Base-by-base conservation (phyloP, 2,113 vertebrate genomes). In the Nibea albiflora region DNA sequence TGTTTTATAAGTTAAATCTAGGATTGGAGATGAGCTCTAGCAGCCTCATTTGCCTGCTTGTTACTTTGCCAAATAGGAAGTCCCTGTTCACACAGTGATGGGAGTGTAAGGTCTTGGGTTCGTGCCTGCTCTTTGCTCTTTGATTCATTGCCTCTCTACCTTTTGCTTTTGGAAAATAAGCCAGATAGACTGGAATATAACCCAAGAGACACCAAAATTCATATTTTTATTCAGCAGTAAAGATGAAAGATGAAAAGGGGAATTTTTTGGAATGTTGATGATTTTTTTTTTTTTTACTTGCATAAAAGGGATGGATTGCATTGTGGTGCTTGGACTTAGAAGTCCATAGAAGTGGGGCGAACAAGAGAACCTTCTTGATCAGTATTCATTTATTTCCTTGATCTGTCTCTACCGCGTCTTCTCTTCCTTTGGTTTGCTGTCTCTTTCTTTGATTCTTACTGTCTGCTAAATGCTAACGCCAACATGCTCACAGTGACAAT, bases 1-100 rank as follows among this genome's bases (percentile, higher is more conserved):
- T 73, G 63, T 81, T 85, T 82, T 72, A 74, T 87, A 78, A 64
- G 58, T 80, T 71, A 22, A 83, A 42, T 78, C 46, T 62, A 22
- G 61, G 53, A 79, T 61, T 58, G 49, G n/a, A 81, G 69, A 86
- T 83, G 78, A 76, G 75, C 74, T 57, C 39, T 57, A 80, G 57
- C 54, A 62, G 16, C 47, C 52, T 53, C 63, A 83, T 84, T 75
- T 83, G n/a, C 47, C 42, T 17, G 0, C 62, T 69, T 86, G 54
- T 68, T 42, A 17, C 68, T 53, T 65, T 66, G 49, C 73, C 84
- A 83, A 79, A 69, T 20, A 35, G 64, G 17, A 50, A 78, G 62
- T 72, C 22, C 39, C 54, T 47, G 35, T 66, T 82, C 60, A 69
- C 53, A 71, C 61, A 78, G 65, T 10, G 22, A 19, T 10, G 42